These are phyloP conservation scores for Lagopus muta DNA, from an alignment of 2,113 vertebrate species.

Conservation along the genomic window DNA sequence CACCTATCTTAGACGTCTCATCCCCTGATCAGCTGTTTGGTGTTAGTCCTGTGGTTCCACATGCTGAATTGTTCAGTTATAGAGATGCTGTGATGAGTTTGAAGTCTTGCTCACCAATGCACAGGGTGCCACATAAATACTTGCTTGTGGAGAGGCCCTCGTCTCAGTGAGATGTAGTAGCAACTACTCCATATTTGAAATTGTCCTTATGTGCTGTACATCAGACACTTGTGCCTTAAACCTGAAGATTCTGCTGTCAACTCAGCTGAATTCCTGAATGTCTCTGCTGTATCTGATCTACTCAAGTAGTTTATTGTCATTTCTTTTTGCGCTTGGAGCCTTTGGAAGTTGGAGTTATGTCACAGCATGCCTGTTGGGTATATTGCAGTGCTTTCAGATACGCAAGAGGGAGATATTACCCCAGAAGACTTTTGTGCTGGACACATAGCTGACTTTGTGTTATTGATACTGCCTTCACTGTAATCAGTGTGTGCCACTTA, in stretches of 20 bases:
- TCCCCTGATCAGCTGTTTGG: background rate
- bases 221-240: background rate
- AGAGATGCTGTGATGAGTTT: background rate
- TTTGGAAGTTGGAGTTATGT: background rate
- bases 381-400: background rate
- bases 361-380: too few species aligned
- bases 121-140: background rate
- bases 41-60: background rate
- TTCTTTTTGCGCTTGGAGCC: background rate
- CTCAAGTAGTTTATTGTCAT: background rate
- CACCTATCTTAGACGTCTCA: background rate
- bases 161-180: background rate
- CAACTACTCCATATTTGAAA: background rate
- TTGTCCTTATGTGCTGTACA: background rate
- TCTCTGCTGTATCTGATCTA: background rate
- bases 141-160: background rate
- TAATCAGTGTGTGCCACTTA: background rate
- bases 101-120: background rate
- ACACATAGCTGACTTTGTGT: background rate
- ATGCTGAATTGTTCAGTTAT: accelerated
- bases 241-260: background rate
- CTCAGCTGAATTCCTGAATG: background rate
- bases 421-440: background rate
- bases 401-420: background rate
- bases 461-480: background rate